Evolutionary conservation across 2,113 vertebrate species (phyloP), one percentile per base, ranked within the genome.

Genomic region (Aegithalos caudatus): DNA sequence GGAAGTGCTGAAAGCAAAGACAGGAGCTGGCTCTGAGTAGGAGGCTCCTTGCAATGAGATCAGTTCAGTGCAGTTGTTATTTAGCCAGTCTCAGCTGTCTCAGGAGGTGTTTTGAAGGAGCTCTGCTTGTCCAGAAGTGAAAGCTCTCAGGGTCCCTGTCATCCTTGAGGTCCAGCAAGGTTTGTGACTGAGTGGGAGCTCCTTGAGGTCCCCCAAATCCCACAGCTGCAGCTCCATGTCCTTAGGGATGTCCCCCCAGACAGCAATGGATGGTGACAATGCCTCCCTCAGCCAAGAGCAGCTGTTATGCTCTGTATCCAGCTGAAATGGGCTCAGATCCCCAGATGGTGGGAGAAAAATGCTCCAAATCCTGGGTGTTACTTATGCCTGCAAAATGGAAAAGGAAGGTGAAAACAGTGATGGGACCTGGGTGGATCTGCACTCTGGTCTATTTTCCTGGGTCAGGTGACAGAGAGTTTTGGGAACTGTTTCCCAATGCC

Each of bases 111-210:
- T 91, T 64, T 61, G 61, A 61, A 91, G 53, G 81, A 65, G 37
- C 73, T 90, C 16, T 45, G 3, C 22, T 51, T 56, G 13, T 24
- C 66, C 73, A 81, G n/a, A 79, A 21, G 44, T 18, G 28, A 18
- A 73, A 69, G 10, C 15, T 40, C 0, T 23, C 6, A 0, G 40
- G 31, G 18, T 57, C 15, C 0, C 1, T 37, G 37, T 35, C 35
- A 8, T 44, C 70, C n/a, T 78, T 42, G 13, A 51, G 37, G 27
- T 53, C 50, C 76, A 56, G 35, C 48, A 60, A 7, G 45, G 37
- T 76, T 53, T 67, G 24, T 65, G 58, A 14, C 7, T 0, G 1
- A 35, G 38, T 31, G 16, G 40, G 58, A 91, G 7, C 79, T 80
- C 29, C 38, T 56, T 2, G 5, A 17, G 40, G 6, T 42, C 4